Evolutionary conservation across 2,888 invertebrate species (phyloP).

Genomic region (Nemurella pictetii): DNA sequence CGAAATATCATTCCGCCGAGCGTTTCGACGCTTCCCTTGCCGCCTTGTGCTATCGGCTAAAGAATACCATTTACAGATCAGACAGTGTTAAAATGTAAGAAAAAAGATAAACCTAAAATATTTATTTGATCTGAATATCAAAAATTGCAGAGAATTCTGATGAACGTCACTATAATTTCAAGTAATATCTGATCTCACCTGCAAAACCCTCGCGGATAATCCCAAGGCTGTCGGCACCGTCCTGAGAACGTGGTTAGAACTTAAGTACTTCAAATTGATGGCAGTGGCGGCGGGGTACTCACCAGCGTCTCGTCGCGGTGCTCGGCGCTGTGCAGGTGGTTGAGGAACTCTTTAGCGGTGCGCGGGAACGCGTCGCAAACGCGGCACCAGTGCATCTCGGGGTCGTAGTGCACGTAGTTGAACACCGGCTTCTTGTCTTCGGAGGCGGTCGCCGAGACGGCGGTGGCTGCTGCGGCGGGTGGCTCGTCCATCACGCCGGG

Average conservation of each 20-base stretch:
- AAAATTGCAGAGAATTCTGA: neutral
- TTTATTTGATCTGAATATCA: neutral
- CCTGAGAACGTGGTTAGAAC: neutral
- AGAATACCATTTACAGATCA: slow-evolving; percentile 9
- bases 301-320: slow-evolving; percentile 64
- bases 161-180: neutral
- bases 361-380: slow-evolving; percentile 84
- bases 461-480: neutral
- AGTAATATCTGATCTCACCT: neutral
- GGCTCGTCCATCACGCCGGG: slow-evolving; percentile 15
- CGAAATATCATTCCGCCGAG: neutral
- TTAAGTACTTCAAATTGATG: neutral
- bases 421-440: slow-evolving; percentile 49
- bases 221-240: neutral
- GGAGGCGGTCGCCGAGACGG: neutral
- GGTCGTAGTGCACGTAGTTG: slow-evolving; percentile 85
- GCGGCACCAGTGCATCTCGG: slow-evolving; percentile 89
- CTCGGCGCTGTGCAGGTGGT: slow-evolving; percentile 77
- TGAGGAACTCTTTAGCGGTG: slow-evolving; percentile 82
- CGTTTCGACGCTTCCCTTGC: neutral
- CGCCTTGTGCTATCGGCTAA: neutral
- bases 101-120: neutral
- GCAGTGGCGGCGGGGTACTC: slow-evolving; percentile 27
- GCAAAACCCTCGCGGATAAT: neutral
- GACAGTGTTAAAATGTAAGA: neutral